Evolutionary conservation across 30 jellyfish, hydroid and myxozoan species (phyloP), one percentile per base, ranked within the genome.

Genomic region (Nemopilema nomurai): DNA sequence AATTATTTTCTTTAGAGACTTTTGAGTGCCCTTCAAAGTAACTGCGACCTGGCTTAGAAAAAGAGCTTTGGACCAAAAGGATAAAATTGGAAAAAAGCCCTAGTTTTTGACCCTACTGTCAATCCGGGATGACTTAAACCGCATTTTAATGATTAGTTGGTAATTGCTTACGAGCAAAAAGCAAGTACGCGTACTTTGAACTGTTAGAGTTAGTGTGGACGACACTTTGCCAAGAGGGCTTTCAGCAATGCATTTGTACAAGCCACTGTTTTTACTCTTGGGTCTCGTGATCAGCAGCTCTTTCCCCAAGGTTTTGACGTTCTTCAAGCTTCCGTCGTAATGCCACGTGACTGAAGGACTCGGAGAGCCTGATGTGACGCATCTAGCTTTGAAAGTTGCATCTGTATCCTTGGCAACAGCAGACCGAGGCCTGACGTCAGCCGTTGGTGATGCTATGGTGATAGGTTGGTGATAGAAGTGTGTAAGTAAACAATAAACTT

Each of bases 351-450:
- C 29, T 63, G 29, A 1, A 3, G 72, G 72, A n/a, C 72, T 6
- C 18, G 72, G 72, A 19, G 72, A 63, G 3, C 72, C 72, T 3
- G 72, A 3, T 63, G 72, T 63, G 18, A 63, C 18, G 72, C 72
- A 63, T 63, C 29, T 63, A 3, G 72, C 72, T 3, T 63, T 24
- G 29, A 63, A 63, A 6, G 72, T 3, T 3, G 6, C n/a, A 18
- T 63, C 72, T 3, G 8, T n/a, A 6, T 63, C 17, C 72, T 63
- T 18, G 29, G 18, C 29, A n/a, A 63, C 26, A 63, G 72, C 72
- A 3, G 17, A 1, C n/a, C 18, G 72, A 3, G 72, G 72, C n/a
- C 29, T 63, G 17, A 63, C 18, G 7, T 4, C n/a, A 1, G 72
- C 72, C 3, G 26, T 63, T 63, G 72, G 72, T 6, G 72, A n/a